phyloP scores from a whole-genome alignment of 2,888 invertebrate genomes.

The Pseudococcus jackbeardsleyi region DNA sequence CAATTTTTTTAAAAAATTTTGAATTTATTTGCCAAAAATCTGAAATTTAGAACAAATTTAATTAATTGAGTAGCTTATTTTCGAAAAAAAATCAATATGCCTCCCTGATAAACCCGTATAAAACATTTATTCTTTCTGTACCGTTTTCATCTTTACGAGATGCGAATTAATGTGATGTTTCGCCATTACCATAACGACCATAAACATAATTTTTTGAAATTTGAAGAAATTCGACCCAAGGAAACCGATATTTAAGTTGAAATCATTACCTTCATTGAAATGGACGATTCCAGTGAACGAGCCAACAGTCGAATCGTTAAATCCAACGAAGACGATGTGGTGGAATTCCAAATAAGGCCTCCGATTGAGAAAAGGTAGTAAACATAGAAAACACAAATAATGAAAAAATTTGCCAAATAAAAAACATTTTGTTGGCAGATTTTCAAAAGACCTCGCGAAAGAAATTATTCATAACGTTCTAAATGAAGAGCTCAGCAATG shows the following conservation, averaged over 20 bases:
- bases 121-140: not conserved
- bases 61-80: not conserved
- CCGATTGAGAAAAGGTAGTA: conserved; percentile 27
- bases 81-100: not conserved
- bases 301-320: conserved; percentile 9
- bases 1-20: not conserved
- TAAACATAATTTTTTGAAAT: not conserved
- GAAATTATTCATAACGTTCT: conserved; percentile 45
- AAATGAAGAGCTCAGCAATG: conserved; percentile 21
- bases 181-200: conserved; percentile 8
- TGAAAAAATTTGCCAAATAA: conserved; percentile 44
- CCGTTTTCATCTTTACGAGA: not conserved
- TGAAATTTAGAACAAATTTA: not conserved
- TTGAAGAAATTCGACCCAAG: not conserved
- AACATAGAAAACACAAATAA: conserved; percentile 17
- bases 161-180: not conserved
- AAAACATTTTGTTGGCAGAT: conserved; percentile 46
- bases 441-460: conserved; percentile 52
- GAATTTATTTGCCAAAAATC: not conserved
- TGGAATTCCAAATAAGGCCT: conserved; percentile 37
- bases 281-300: conserved; percentile 8
- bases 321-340: not conserved
- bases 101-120: not conserved
- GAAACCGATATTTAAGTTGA: not conserved
- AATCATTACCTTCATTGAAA: conserved; percentile 25